These are phyloP conservation scores for Phalanger gymnotis DNA, from an alignment of 2,797 vertebrate genomes.

Conservation along the genomic window DNA sequence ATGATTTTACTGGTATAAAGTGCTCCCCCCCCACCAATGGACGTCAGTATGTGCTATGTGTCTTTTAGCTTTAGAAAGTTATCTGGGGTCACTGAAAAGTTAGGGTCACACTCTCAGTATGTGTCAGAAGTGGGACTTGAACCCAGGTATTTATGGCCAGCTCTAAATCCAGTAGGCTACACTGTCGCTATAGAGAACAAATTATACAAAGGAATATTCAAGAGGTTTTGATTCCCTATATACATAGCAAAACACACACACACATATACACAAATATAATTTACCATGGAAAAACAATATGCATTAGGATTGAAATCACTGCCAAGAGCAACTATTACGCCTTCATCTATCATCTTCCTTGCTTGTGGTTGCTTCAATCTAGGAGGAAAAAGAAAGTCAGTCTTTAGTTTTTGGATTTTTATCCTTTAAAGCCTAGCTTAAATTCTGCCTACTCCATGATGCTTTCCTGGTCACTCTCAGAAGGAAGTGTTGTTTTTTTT, in stretches of 20 bases:
- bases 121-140: background rate
- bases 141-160: background rate
- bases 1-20: background rate
- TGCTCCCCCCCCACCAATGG: background rate
- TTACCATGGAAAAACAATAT: constrained; percentile 98
- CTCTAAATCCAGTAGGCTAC: background rate
- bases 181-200: background rate
- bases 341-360: constrained; percentile 95
- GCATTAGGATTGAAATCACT: constrained; percentile 99
- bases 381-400: constrained; percentile 26
- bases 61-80: background rate
- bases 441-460: background rate
- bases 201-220: background rate
- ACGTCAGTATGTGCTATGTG: background rate
- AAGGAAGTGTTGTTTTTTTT: background rate
- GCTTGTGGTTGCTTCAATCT: constrained; percentile 95
- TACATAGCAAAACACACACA: background rate
- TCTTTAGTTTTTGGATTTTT: constrained; percentile 2
- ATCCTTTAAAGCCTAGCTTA: background rate
- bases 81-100: background rate
- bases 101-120: background rate
- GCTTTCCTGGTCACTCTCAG: background rate
- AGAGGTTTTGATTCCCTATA: constrained; percentile 3
- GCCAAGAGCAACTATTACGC: constrained; percentile 95
- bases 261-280: constrained; percentile 51